Evolutionary conservation across 2,888 invertebrate genomes (phyloP).

Genomic region (Zaprionus obscuricornis): DNA sequence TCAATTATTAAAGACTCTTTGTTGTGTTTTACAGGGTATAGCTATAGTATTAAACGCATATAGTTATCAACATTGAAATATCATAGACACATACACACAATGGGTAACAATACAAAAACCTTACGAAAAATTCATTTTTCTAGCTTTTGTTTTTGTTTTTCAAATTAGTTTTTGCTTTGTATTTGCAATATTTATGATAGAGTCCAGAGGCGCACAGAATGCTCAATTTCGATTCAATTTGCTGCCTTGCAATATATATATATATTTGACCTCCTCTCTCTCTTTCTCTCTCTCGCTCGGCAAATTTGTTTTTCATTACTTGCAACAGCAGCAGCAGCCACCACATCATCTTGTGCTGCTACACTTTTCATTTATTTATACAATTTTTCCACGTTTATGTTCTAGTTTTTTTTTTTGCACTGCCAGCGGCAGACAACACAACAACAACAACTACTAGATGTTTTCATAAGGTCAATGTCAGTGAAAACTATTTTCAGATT

Average conservation of each 20-base stretch:
- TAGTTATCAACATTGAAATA: slow-evolving; percentile 6
- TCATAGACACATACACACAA: slow-evolving; percentile 39
- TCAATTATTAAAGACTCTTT: too few species aligned
- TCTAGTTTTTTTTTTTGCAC: slow-evolving; percentile 16
- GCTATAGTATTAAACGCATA: neutral
- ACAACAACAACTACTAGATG: neutral
- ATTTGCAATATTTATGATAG: slow-evolving; percentile 33
- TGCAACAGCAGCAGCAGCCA: slow-evolving; percentile 7
- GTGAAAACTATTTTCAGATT: slow-evolving; percentile 3
- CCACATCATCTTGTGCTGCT: slow-evolving; percentile 33
- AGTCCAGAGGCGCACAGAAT: slow-evolving; percentile 20
- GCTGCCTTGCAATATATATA: too few species aligned
- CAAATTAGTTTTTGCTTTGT: slow-evolving; percentile 11
- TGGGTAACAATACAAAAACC: slow-evolving; percentile 5
- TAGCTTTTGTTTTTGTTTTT: slow-evolving; percentile 19
- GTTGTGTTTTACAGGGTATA: slow-evolving; percentile 3
- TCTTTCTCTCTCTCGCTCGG: too few species aligned
- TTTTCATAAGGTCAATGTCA: slow-evolving; percentile 44
- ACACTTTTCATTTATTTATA: slow-evolving; percentile 41
- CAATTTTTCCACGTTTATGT: slow-evolving; percentile 17
- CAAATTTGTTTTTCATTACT: too few species aligned
- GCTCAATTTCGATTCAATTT: slow-evolving; percentile 15
- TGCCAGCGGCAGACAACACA: slow-evolving; percentile 1
- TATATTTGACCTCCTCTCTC: neutral
- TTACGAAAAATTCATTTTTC: slow-evolving; percentile 24